Evolutionary conservation across 2,113 vertebrate genomes (phyloP), one percentile per base, ranked within the genome.

Genomic region (Donacobius atricapilla): DNA sequence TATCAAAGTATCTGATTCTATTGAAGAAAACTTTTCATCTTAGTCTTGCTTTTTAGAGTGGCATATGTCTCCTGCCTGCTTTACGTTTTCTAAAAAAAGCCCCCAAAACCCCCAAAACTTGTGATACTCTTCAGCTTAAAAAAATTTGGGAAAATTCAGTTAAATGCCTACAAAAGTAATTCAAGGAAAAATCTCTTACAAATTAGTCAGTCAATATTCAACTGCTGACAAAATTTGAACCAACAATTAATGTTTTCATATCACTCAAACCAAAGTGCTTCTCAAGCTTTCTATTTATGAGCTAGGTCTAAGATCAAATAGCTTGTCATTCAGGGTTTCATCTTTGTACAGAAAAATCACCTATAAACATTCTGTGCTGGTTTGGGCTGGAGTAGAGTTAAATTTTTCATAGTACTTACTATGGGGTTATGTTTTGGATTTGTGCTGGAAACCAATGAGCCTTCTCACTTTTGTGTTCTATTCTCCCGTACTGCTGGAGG

Each of bases 51-150:
- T 69, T 30, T 61, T 65, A 77, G 14, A 16, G 35, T 35, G 16
- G 8, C 27, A 5, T 53, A 16, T 3, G 20, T 69, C 20, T 92
- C 12, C 30, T 58, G 4, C 6, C 7, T 42, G 7, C 53, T 61
- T 61, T 57, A 81, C 5, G 4, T 58, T 87, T 87, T 48, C 9
- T 37, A 40, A 27, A 63, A 57, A 68, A 61, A 15, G 2, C 2
- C 1, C 14, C 5, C 5, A 19, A n/a, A 44, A 7, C 1, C 1
- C 8, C 5, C 19, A 35, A 51, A 76, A 11, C 3, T 27, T 28
- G 1, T 20, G 5, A 45, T 47, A 35, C 0, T 35, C 6, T 71
- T 87, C 42, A 44, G 39, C 3, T 58, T 84, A 78, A 78, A 81
- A 81, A 81, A 40, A 11, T 6, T 33, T 35, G 3, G n/a, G 35